Conservation (phyloP, 2,888 invertebrate genomes). For the Sminthurinus aureus region DNA sequence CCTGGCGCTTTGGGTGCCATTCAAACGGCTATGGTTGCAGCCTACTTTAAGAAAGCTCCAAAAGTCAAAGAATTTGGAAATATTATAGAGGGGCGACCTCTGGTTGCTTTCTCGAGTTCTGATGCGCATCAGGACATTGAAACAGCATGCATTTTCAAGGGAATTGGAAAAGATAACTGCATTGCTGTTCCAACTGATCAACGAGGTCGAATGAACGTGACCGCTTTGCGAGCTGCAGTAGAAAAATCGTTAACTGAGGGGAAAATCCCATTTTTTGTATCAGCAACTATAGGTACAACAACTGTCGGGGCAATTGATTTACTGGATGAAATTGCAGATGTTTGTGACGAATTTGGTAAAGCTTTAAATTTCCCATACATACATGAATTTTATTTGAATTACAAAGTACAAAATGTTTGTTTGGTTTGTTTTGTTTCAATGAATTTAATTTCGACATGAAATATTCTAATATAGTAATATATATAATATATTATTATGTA, state of each 20-base stretch:
- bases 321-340: slow-evolving; percentile 73
- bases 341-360: slow-evolving; percentile 86
- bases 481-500: too few relatives aligned
- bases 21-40: slow-evolving; percentile 1
- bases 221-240: neutral
- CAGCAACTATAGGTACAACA: slow-evolving; percentile 73
- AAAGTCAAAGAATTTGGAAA: neutral
- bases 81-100: neutral
- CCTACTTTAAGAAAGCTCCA: slow-evolving; percentile 8
- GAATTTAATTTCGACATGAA: slow-evolving; percentile 68
- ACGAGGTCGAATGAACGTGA: neutral
- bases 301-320: slow-evolving; percentile 91
- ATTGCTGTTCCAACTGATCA: neutral
- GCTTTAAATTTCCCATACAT: too few relatives aligned
- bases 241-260: neutral
- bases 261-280: slow-evolving; percentile 2
- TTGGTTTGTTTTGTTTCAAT: neutral
- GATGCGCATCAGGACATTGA: neutral
- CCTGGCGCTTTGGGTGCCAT: slow-evolving; percentile 17
- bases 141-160: neutral
- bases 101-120: neutral
- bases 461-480: slow-evolving; percentile 72
- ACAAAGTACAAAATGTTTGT: slow-evolving; percentile 71
- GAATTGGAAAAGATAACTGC: slow-evolving; percentile 6
- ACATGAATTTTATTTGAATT: too few relatives aligned